phyloP scores from a whole-genome alignment of 2,888 invertebrate genomes.

The Pecten maximus region DNA sequence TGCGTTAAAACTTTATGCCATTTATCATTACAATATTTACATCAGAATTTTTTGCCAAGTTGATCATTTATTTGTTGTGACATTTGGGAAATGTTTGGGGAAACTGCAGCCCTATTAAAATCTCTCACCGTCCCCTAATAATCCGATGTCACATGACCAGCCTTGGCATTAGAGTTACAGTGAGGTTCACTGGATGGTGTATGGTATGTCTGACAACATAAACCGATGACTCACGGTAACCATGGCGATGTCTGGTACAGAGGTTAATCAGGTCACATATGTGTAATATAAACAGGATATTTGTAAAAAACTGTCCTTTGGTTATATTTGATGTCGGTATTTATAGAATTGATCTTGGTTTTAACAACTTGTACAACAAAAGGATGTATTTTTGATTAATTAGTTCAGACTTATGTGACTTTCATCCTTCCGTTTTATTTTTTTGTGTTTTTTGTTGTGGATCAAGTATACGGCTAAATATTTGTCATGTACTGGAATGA shows the following conservation, averaged over 20 bases:
- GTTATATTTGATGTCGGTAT: constrained; percentile 13
- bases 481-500: no score
- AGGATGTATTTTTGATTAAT: neutral
- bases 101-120: neutral
- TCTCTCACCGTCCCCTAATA: neutral
- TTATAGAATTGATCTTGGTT: neutral
- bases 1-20: no score
- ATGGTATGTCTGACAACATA: neutral
- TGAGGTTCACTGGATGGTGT: neutral
- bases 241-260: neutral
- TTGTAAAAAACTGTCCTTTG: neutral
- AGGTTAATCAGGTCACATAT: constrained; percentile 18
- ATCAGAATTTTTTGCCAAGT: no score
- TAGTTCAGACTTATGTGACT: neutral
- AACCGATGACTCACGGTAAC: neutral
- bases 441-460: no score
- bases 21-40: no score
- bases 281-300: constrained; percentile 23
- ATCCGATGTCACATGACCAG: neutral
- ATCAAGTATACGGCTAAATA: no score
- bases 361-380: neutral
- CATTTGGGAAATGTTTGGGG: neutral
- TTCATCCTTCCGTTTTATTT: neutral
- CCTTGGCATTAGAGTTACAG: neutral
- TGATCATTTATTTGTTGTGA: neutral